A percentile compares a stretch with the other conserved stretches of the same genome.
These are phyloP conservation scores for Eudemis profundana DNA, from an alignment of 2,888 invertebrate genomes.

Conservation along the genomic window DNA sequence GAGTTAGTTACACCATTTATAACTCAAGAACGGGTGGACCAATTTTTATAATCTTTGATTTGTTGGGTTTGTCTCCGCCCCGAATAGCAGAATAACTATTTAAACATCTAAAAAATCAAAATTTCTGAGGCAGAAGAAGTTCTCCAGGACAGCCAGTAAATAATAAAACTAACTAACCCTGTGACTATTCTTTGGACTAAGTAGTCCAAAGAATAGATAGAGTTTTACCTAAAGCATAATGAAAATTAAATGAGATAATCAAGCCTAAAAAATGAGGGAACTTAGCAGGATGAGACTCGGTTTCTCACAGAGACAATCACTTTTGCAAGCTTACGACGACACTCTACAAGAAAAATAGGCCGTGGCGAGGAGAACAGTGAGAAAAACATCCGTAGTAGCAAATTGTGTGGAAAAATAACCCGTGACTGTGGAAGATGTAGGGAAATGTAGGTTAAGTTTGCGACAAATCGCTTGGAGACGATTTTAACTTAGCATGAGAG, in stretches of 20 bases:
- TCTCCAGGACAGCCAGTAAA: too few species aligned
- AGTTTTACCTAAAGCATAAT: neutral
- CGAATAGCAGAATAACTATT: too few species aligned
- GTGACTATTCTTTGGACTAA: too few species aligned
- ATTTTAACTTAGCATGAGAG: constrained; percentile 9
- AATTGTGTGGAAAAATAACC: constrained; percentile 63
- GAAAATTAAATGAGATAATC: constrained; percentile 1
- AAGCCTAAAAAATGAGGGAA: constrained; percentile 22
- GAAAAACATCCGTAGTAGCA: constrained; percentile 63
- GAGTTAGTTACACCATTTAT: too few species aligned
- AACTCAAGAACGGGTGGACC: too few species aligned
- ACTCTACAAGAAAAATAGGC: constrained; percentile 73
- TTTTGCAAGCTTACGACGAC: constrained; percentile 55
- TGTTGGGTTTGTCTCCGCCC: too few species aligned
- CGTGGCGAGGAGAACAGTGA: constrained; percentile 56
- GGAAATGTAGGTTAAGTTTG: constrained; percentile 27
- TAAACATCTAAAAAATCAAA: too few species aligned
- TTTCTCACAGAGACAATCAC: constrained; percentile 54
- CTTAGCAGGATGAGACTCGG: constrained; percentile 22
- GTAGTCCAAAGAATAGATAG: too few species aligned
- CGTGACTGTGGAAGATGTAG: constrained; percentile 22
- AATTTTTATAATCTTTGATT: too few species aligned
- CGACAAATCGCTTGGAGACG: constrained; percentile 20
- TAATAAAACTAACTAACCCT: too few species aligned
- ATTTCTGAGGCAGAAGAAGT: too few species aligned